Percentiles rank a stretch among this genome's conserved stretches.
Evolutionary conservation across 2,797 vertebrate species (phyloP).

Genomic region (Todus mexicanus): DNA sequence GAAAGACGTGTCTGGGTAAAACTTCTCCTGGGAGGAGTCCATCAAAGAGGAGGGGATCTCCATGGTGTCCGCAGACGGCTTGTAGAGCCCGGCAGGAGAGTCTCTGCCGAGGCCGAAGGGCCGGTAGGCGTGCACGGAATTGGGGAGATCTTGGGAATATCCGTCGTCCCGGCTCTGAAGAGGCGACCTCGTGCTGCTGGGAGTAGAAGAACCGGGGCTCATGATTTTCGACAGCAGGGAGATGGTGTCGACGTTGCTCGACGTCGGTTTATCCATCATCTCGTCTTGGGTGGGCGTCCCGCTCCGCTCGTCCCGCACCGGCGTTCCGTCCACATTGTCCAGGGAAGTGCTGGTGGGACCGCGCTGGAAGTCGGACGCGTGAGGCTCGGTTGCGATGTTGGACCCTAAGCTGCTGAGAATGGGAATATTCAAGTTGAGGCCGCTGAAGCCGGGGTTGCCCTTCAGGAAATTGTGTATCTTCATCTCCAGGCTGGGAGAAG

Average conservation of each 20-base stretch:
- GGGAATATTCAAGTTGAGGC: conserved; percentile 84
- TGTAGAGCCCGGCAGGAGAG: conserved; percentile 84
- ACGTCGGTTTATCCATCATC: conserved; percentile 92
- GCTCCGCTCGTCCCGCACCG: conserved; percentile 92
- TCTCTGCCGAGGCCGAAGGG: conserved; percentile 72
- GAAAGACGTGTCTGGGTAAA: conserved; percentile 78
- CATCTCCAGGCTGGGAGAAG: conserved; percentile 89
- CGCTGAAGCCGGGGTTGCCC: conserved; percentile 93
- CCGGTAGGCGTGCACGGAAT: conserved; percentile 64
- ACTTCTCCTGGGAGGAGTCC: conserved; percentile 78
- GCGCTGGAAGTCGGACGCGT: conserved; percentile 72
- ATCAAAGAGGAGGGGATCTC: conserved; percentile 83
- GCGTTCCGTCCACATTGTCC: conserved; percentile 92
- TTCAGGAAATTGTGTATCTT: conserved; percentile 99
- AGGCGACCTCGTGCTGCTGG: conserved; percentile 77
- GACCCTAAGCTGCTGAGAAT: conserved; percentile 81
- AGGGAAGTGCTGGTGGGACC: conserved; percentile 74
- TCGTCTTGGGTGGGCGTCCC: conserved; percentile 98
- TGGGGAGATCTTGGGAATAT: conserved; percentile 70
- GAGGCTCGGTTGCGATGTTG: conserved; percentile 59
- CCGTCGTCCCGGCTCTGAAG: conserved; percentile 70
- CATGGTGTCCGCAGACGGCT: conserved; percentile 79
- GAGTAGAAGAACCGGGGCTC: conserved; percentile 79
- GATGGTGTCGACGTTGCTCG: conserved; percentile 77
- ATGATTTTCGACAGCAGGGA: conserved; percentile 79